Evolutionary conservation across 2,888 invertebrate species (phyloP).

Genomic region (Phania funesta): DNA sequence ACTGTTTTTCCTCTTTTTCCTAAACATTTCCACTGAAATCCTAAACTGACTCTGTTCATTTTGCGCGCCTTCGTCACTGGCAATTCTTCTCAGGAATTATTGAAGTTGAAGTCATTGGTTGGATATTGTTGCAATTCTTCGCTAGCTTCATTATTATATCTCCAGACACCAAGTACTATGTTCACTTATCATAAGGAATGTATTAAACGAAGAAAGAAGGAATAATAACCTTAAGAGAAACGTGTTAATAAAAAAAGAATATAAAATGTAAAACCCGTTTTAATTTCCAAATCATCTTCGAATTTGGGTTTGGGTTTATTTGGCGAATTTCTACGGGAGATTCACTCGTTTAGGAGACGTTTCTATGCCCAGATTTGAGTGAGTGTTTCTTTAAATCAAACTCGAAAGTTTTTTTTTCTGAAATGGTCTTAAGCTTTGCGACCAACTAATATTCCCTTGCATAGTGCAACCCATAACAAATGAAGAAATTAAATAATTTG

Average conservation of each 20-base stretch:
- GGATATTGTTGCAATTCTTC: constrained; percentile 13
- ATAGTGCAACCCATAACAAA: constrained; percentile 27
- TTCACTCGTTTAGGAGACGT: too few relatives aligned
- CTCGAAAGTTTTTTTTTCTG: neutral
- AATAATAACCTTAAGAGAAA: constrained; percentile 22
- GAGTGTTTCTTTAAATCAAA: neutral
- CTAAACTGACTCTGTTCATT: neutral
- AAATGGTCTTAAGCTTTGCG: neutral
- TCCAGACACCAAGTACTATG: constrained; percentile 60
- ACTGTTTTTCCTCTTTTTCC: too few relatives aligned
- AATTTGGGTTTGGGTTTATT: too few relatives aligned
- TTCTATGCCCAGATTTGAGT: too few relatives aligned
- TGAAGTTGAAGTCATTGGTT: constrained; percentile 24
- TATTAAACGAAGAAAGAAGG: constrained; percentile 34
- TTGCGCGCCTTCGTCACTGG: neutral
- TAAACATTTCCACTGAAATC: neutral
- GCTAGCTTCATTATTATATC: constrained; percentile 46
- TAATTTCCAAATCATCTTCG: too few relatives aligned
- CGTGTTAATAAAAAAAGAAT: neutral
- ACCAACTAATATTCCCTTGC: neutral
- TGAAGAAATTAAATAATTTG: constrained; percentile 61
- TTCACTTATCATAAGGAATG: constrained; percentile 63
- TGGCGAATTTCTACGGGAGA: too few relatives aligned
- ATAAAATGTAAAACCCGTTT: too few relatives aligned
- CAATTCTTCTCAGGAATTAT: constrained; percentile 6